Evolutionary conservation across 1,140 invertebrate species (phyloP).

Genomic region (Dolichoris vasculosae): DNA sequence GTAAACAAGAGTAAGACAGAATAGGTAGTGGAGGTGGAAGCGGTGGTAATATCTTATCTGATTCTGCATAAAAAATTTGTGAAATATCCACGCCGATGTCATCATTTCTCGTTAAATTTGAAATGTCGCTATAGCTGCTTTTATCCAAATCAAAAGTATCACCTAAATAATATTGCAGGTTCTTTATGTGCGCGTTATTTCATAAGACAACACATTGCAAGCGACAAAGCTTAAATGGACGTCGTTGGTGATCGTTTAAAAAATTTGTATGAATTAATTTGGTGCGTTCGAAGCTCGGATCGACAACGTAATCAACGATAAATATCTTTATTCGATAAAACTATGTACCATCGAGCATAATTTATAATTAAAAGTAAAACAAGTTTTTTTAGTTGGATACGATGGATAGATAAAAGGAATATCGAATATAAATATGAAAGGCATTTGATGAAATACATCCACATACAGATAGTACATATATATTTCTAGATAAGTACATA

Average conservation of each 20-base stretch:
- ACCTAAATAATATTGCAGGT: constrained; percentile 33
- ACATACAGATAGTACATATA: constrained; percentile 38
- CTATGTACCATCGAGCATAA: background rate
- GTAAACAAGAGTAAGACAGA: background rate
- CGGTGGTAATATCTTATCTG: constrained; percentile 28
- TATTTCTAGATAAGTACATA: constrained; percentile 48
- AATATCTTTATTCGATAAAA: background rate
- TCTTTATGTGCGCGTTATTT: constrained; percentile 1
- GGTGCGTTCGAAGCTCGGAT: no score
- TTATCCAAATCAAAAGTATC: constrained; percentile 37
- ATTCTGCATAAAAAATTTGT: background rate
- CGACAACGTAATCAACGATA: no score
- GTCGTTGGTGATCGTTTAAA: background rate
- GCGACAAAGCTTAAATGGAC: background rate
- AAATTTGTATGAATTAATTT: background rate
- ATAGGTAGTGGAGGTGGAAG: constrained; percentile 39
- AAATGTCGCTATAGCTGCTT: constrained; percentile 13
- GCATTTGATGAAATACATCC: constrained; percentile 31
- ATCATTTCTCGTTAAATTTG: background rate
- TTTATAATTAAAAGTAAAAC: background rate
- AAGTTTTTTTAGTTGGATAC: background rate
- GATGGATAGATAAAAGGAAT: background rate
- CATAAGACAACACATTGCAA: constrained; percentile 13
- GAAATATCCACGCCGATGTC: background rate
- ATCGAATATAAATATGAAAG: background rate